Evolutionary conservation across 2,888 invertebrate genomes (phyloP), one percentile per base, ranked within the genome.

Genomic region (Tyria jacobaeae): DNA sequence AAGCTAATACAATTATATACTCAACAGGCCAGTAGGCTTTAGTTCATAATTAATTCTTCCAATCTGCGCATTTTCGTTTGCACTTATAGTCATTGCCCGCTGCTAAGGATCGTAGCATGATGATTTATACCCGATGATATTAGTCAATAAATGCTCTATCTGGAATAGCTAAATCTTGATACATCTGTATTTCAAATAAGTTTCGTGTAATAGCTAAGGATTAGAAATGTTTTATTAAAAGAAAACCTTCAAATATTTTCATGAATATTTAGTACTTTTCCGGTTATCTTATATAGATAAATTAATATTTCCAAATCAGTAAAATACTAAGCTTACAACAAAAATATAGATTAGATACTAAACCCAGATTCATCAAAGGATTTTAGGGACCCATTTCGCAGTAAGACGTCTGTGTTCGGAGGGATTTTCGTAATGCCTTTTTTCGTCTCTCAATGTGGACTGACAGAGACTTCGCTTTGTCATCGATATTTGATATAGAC

Each of bases 361-460:
- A 49, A 25, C 21, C 44, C 27, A 5, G 17, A 0, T 35, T 47
- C 34, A 53, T 24, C 39, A 25, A 25, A 24, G 24, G 37, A 48
- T 54, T 70, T 59, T 41, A 15, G 15, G 10, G 59, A 48, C 48
- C 61, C 34, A 39, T 39, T n/a, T 52, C 44, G 27, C 52, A 52
- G 55, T 59, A 48, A 41, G 6, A 54, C 27, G 39, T 54, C 37
- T 53, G 41, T 39, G 52, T 44, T 49, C 10, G 15, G 12, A 7
- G 15, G 61, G 75, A 72, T 71, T 72, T 68, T 14, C 34, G 54
- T 72, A 75, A 72, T 60, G 34, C 75, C 52, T 64, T 53, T 44
- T 41, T 61, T 50, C n/a, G 54, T 39, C 48, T 48, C 27, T 44
- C 48, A 49, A 25, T n/a, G 27, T n/a, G n/a, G n/a, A n/a, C 41